Evolutionary conservation across 2,113 vertebrate genomes (phyloP).

Genomic region (Motacilla tschutschensis): DNA sequence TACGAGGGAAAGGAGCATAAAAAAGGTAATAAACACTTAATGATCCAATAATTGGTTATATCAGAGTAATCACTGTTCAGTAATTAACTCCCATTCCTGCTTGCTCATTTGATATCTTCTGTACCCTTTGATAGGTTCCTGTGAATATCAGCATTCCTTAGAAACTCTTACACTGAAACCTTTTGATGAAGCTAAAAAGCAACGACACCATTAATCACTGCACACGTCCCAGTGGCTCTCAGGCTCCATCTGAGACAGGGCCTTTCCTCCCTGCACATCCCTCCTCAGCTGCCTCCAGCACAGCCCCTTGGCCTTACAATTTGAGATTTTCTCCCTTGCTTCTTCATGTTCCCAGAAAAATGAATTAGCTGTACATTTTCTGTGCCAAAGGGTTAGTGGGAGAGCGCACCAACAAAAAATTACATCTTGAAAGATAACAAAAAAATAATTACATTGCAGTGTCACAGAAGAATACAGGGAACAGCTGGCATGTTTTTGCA

Average conservation of each 20-base stretch:
- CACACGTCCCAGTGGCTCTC: constrained; percentile 10
- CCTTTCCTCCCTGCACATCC: neutral
- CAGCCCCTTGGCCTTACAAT: neutral
- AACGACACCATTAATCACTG: constrained; percentile 50
- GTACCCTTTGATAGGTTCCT: constrained; percentile 68
- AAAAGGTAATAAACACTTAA: constrained; percentile 84
- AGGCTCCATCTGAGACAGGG: neutral
- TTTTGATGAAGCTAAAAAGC: constrained; percentile 64
- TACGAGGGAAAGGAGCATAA: constrained; percentile 71
- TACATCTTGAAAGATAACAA: constrained; percentile 51
- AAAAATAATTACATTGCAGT: constrained; percentile 52
- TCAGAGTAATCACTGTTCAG: constrained; percentile 79
- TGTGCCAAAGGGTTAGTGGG: neutral
- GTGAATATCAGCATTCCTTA: constrained; percentile 68
- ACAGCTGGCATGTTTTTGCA: constrained; percentile 62
- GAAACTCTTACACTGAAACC: constrained; percentile 60
- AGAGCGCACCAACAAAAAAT: constrained; percentile 25
- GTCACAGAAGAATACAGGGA: constrained; percentile 47
- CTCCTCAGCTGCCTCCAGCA: neutral
- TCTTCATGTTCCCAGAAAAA: neutral
- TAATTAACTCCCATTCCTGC: constrained; percentile 79
- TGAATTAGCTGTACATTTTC: neutral
- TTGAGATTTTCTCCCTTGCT: neutral
- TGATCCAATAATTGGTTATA: constrained; percentile 82
- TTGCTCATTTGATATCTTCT: constrained; percentile 68